Evolutionary conservation across 2,888 invertebrate species (phyloP), one percentile per base, ranked within the genome.

Genomic region (Melipona beecheii): DNA sequence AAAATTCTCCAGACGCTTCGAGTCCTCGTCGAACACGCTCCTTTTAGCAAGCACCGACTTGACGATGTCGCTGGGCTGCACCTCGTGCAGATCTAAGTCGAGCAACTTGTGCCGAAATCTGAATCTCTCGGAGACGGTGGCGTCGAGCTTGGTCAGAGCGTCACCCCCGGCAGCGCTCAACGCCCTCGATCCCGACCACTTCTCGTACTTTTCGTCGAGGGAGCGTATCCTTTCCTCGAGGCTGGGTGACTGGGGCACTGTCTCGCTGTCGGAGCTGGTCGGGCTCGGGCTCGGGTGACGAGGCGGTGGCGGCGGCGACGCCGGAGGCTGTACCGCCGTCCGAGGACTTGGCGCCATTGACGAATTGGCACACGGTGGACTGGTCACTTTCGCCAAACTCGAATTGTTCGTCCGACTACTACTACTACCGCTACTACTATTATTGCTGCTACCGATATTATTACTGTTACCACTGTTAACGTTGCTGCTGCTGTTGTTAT

Each of bases 11-110:
- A 99, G 95, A 56, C 99, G 96, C 94, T 99, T 98, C 62, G 97
- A 97, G 94, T 99, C 99, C 94, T 99, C 99, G 94, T 99, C 99
- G 94, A 99, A 99, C 75, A 99, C 98, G 74, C 98, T 98, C 86
- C 97, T 97, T 94, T 98, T 98, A 9, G 98, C 98, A 91, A 99
- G 96, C 91, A 99, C 96, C 43, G 98, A 98, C 92, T 98, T 98
- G 60, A 98, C 98, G 91, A 99, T 98, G 91, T 98, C 98, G 43
- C 99, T 99, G 0, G 98, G 99, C 93, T 98, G 98, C 81, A 97
- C 96, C 92, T 97, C 97, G 91, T 97, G 96, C 83, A 97, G 96
- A 93, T 98, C 97, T 82, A 98, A 95, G 91, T 98, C 97, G 64
- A 98, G 96, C 76, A 98, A 95, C 91, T 97, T 97, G 91, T 97